A percentile compares a stretch with the other conserved stretches of the same genome.
phyloP scores from a whole-genome alignment of 2,113 vertebrate genomes.

The Trematocara zebra region DNA sequence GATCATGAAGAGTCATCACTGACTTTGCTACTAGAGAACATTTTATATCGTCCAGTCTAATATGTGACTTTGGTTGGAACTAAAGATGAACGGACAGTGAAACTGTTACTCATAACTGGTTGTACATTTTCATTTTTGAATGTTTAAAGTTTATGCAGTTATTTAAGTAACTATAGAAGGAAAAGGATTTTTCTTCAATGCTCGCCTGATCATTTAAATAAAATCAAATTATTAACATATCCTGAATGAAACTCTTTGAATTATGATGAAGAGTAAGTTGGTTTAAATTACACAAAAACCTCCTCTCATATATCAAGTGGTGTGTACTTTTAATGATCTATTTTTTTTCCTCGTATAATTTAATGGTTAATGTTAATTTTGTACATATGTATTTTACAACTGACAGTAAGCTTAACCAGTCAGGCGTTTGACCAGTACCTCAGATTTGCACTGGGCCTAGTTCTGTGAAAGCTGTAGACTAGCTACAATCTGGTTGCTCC shows the following conservation, averaged over 20 bases:
- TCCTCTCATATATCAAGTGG: not conserved
- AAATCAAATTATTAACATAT: constrained; percentile 64
- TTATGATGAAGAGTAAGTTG: not conserved
- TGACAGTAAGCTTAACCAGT: not conserved
- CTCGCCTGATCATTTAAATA: constrained; percentile 73
- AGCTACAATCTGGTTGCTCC: not conserved
- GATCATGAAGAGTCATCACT: not conserved
- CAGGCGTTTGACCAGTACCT: not conserved
- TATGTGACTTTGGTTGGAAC: constrained; percentile 29
- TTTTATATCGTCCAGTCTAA: constrained; percentile 26
- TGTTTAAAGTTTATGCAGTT: constrained; percentile 60
- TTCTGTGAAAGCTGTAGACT: not conserved
- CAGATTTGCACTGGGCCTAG: not conserved
- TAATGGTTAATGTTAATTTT: not conserved
- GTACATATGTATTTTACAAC: not conserved
- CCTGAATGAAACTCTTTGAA: constrained; percentile 2
- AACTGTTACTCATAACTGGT: constrained; percentile 44
- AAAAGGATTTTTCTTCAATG: constrained; percentile 55
- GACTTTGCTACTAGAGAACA: constrained; percentile 29
- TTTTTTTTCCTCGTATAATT: not conserved
- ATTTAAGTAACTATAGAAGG: constrained; percentile 71
- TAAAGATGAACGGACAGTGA: constrained; percentile 26
- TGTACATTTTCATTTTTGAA: constrained; percentile 72
- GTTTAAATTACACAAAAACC: not conserved
- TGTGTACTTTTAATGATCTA: not conserved